These are phyloP conservation scores for Drosophila tropicalis DNA, from an alignment of 1,140 invertebrate genomes.

Conservation along the genomic window DNA sequence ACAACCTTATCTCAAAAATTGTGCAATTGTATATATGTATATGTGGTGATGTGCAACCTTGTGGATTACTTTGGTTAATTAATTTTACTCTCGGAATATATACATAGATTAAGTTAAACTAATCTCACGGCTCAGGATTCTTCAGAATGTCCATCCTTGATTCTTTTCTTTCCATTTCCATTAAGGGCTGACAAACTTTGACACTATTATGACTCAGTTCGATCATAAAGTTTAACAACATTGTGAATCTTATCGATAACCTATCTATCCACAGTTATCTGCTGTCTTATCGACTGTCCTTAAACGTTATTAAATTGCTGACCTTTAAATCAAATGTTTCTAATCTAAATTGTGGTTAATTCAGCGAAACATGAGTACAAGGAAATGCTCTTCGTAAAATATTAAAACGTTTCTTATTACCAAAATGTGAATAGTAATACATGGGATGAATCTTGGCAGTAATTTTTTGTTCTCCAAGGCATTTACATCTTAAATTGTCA, in stretches of 20 bases:
- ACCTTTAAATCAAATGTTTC: not conserved
- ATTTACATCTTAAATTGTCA: no score
- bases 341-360: not conserved
- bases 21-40: conserved; percentile 6
- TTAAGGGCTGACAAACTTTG: no score
- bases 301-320: not conserved
- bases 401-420: no score
- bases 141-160: not conserved
- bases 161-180: not conserved
- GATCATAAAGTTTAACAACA: not conserved
- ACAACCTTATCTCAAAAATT: conserved; percentile 19
- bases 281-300: not conserved
- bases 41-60: conserved; percentile 6
- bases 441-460: no score
- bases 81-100: not conserved
- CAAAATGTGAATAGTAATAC: no score
- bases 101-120: not conserved
- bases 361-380: not conserved
- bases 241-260: not conserved
- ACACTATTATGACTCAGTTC: not conserved
- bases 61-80: conserved; percentile 9
- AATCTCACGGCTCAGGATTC: not conserved
- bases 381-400: no score
- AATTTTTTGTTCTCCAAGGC: no score
- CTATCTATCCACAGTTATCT: not conserved